phyloP scores from a whole-genome alignment of 2,113 vertebrate genomes.

The human region GRCh38 chr13:64766501-64767000 shows the following conservation, averaged over 20 bases:
- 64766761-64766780: not conserved
- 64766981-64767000: not conserved
- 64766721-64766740: not conserved
- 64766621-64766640: not conserved
- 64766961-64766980: not conserved
- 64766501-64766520: not conserved
- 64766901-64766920: not conserved
- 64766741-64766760: not conserved
- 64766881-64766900: not conserved
- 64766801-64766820: not conserved
- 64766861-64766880: not conserved
- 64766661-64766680: not conserved
- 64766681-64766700: not conserved
- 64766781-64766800: not conserved
- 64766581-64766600: not conserved
- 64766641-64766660: not conserved
- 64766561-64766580: not conserved
- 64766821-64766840: not conserved
- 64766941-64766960: not conserved
- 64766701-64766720: not conserved
- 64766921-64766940: not conserved
- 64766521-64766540: not conserved
- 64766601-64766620: not conserved
- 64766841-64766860: not conserved
- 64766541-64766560: not conserved